These are phyloP conservation scores for Triplophysa tibetana DNA, from an alignment of 2,113 vertebrate genomes.

Conservation along the genomic window DNA sequence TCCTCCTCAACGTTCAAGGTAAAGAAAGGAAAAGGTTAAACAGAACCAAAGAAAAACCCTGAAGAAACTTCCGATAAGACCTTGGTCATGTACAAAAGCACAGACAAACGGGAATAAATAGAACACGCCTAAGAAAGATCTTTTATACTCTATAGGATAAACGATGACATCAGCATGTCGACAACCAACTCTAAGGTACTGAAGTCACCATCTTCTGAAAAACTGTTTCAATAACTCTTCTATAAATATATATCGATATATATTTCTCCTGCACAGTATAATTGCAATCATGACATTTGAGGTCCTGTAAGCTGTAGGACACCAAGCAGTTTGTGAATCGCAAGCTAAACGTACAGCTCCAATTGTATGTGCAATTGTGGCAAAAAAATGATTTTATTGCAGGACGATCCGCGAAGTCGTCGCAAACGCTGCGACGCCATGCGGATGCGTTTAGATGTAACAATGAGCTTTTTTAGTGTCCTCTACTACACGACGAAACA, in stretches of 20 bases:
- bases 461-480: conserved; percentile 48
- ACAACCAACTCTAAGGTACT: conserved; percentile 54
- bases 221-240: conserved; percentile 28
- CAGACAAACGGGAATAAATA: conserved; percentile 73
- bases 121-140: conserved; percentile 49
- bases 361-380: conserved; percentile 21
- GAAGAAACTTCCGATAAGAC: conserved; percentile 54
- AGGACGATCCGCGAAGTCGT: background rate
- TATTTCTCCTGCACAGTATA: background rate
- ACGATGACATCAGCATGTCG: conserved; percentile 64
- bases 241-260: conserved; percentile 34
- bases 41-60: background rate
- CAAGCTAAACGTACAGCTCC: conserved; percentile 15
- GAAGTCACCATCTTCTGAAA: conserved; percentile 53
- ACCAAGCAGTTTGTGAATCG: conserved; percentile 10
- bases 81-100: conserved; percentile 67
- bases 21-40: conserved; percentile 62
- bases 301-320: conserved; percentile 20
- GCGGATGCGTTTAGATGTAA: conserved; percentile 23
- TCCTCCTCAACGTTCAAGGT: conserved; percentile 71
- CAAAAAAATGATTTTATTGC: conserved; percentile 30
- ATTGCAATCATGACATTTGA: conserved; percentile 3
- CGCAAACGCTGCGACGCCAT: background rate
- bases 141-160: conserved; percentile 16
- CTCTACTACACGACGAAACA: conserved; percentile 12